Base-by-base conservation (phyloP, 2,888 invertebrate species). In the Trachelus troglodyta region DNA sequence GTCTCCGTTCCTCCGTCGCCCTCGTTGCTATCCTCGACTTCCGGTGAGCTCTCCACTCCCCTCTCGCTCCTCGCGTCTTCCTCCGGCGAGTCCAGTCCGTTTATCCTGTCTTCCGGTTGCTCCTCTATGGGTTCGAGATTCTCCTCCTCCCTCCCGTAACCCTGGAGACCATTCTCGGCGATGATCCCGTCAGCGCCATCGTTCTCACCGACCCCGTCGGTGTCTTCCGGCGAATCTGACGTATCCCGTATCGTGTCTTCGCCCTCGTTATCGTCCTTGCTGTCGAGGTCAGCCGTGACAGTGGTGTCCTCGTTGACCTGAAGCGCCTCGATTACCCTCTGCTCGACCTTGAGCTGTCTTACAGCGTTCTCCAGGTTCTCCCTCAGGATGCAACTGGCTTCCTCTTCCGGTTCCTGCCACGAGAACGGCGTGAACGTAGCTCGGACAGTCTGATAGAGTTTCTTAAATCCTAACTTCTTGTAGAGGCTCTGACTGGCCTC, bases 401-500 rank as follows among this genome's bases (percentile, higher is more conserved):
- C 86, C 74, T 83, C 86, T 34, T 85, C 82, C 79, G 79, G 76
- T 69, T 89, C 87, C 40, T 85, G 83, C 87, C 88, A 92, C 78
- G 90, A 90, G 80, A 92, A 88, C 75, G 95, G 95, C 90, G 94
- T 94, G 91, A 97, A 94, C 84, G 96, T 95, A 90, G 96, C 96
- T 86, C 97, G 94, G 84, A 96, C 96, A 86, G 96, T 96, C 92
- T 96, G 95, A 92, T 95, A 97, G 87, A 95, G 94, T 91, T 95
- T 96, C 90, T 94, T 94, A 92, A 97, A 97, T 88, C 97, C 96
- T 88, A 97, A 93, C 91, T 97, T 97, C 85, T 94, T 95, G 92
- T 97, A 97, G 78, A 97, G 94, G 87, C 95, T 95, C 89, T 96
- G 95, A 84, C 97, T 97, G 82, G 97, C 97, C 92, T 96, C 96